A percentile compares a stretch with the other conserved stretches of the same genome.
These are phyloP conservation scores for Xenopus laevis DNA, from an alignment of 2,113 vertebrate species.

Conservation along the genomic window DNA sequence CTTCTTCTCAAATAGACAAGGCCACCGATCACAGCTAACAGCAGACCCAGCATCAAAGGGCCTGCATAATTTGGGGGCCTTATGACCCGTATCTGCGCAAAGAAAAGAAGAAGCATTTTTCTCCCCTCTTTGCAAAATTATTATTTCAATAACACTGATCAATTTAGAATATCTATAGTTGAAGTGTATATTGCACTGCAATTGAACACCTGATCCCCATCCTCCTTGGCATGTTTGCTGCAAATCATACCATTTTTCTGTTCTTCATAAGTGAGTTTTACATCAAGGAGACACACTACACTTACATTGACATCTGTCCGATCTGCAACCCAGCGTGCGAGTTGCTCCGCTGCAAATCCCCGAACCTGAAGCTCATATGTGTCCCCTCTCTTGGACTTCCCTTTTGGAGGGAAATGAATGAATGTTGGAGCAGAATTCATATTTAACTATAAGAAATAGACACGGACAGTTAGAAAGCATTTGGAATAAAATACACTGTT, in stretches of 20 bases:
- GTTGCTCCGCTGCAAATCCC: conserved; percentile 91
- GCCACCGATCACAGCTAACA: conserved; percentile 88
- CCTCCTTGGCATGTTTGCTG: too few relatives aligned
- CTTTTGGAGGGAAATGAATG: conserved; percentile 93
- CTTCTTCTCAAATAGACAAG: conserved; percentile 89
- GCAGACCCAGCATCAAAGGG: conserved; percentile 85
- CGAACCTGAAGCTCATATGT: conserved; percentile 92
- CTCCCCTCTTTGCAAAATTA: too few relatives aligned
- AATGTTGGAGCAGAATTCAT: conserved; percentile 99
- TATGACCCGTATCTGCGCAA: conserved; percentile 86
- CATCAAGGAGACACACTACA: neutral
- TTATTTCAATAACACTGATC: too few relatives aligned
- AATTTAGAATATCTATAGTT: too few relatives aligned
- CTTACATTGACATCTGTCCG: conserved; percentile 89
- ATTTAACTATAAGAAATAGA: conserved; percentile 73
- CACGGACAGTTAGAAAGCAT: neutral
- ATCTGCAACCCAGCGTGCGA: conserved; percentile 95
- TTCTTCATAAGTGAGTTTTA: too few relatives aligned
- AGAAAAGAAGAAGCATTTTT: neutral
- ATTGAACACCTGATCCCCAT: too few relatives aligned
- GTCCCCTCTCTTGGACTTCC: conserved; percentile 83
- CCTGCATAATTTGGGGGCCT: conserved; percentile 94
- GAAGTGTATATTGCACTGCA: too few relatives aligned
- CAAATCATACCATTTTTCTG: too few relatives aligned
- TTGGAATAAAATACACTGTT: neutral